Evolutionary conservation across 1,140 invertebrate genomes (phyloP).

Genomic region (Platyura marginata): DNA sequence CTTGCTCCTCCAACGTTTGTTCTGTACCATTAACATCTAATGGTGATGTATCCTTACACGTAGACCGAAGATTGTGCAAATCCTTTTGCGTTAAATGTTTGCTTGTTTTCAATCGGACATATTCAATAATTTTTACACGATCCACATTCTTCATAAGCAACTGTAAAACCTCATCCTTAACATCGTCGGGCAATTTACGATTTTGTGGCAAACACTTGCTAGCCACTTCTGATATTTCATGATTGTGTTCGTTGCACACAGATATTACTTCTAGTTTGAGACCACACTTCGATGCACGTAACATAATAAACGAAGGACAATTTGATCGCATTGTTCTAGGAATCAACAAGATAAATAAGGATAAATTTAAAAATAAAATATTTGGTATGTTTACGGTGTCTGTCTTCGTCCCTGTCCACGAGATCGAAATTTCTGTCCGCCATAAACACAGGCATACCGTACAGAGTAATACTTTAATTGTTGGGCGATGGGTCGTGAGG

Average conservation of each 20-base stretch:
- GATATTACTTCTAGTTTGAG: conserved; percentile 28
- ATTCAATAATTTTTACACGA: not conserved
- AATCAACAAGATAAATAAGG: conserved; percentile 6
- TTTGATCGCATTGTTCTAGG: conserved; percentile 25
- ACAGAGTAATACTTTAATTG: conserved; percentile 28
- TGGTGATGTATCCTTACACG: no score
- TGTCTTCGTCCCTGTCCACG: conserved; percentile 24
- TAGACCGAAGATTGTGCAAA: not conserved
- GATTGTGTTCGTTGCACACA: conserved; percentile 29
- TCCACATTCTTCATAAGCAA: not conserved
- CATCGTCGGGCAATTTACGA: conserved; percentile 23
- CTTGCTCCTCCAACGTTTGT: no score
- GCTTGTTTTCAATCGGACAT: not conserved
- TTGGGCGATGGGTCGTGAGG: conserved; percentile 24
- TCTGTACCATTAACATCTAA: no score
- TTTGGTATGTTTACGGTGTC: no score
- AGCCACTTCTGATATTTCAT: conserved; percentile 27
- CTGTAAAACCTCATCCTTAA: conserved; percentile 22
- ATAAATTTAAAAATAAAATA: conserved; percentile 18
- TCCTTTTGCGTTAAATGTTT: not conserved
- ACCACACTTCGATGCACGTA: conserved; percentile 27
- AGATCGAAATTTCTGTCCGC: conserved; percentile 26
- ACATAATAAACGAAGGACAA: conserved; percentile 28
- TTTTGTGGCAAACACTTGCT: conserved; percentile 27
- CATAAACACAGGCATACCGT: conserved; percentile 28